A percentile compares a stretch with the other conserved stretches of the same genome.
Conservation (phyloP, 2,113 vertebrate genomes). For the Triplophysa rosa region DNA sequence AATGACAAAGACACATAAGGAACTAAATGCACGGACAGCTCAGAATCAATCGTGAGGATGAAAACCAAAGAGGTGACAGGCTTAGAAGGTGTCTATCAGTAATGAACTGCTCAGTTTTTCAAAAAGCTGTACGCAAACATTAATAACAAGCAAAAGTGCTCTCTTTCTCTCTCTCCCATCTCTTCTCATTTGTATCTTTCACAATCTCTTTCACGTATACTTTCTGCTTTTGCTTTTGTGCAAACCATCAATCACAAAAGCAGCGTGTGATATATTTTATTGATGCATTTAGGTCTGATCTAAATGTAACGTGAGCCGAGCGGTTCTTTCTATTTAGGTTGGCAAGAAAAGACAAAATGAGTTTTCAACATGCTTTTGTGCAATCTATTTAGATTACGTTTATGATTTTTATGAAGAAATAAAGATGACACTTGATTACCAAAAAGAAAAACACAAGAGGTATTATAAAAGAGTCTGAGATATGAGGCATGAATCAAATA, state of each 20-base stretch:
- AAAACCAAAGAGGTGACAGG: background rate
- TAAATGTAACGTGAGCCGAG: constrained; percentile 36
- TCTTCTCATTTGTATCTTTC: constrained; percentile 7
- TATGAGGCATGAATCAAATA: background rate
- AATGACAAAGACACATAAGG: constrained; percentile 39
- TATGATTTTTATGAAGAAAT: background rate
- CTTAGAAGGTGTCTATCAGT: constrained; percentile 25
- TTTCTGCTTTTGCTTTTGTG: background rate
- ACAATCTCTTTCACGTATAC: background rate
- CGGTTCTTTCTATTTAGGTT: constrained; percentile 15
- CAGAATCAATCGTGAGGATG: constrained; percentile 24
- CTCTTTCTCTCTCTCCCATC: background rate
- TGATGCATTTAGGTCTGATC: constrained; percentile 1
- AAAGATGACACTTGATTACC: background rate
- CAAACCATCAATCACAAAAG: constrained; percentile 45
- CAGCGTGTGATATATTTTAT: constrained; percentile 23
- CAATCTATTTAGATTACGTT: background rate
- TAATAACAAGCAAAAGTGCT: constrained; percentile 28
- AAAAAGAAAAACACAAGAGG: background rate
- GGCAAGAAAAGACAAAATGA: background rate
- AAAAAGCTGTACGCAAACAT: constrained; percentile 20
- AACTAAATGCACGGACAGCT: constrained; percentile 31
- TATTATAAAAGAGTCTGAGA: too few species aligned
- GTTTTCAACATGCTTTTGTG: background rate
- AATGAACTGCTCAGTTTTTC: constrained; percentile 9